phyloP scores from a whole-genome alignment of 2,888 invertebrate genomes.

The Dryobotodes eremita region DNA sequence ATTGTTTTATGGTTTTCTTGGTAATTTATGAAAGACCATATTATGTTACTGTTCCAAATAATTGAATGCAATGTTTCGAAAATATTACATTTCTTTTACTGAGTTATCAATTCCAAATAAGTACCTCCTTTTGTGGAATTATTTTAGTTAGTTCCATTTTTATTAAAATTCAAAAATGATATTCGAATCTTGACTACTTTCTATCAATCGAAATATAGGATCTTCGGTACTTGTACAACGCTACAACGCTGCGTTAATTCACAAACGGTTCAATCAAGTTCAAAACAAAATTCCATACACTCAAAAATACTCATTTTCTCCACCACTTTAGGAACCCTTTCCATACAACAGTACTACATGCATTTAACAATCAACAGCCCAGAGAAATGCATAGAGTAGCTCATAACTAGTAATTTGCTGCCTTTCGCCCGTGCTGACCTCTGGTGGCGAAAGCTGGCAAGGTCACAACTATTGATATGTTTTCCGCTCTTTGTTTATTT shows the following conservation, averaged over 20 bases:
- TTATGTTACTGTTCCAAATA: neutral
- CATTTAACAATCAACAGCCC: conserved; percentile 4
- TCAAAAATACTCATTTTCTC: neutral
- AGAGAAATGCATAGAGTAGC: conserved; percentile 39
- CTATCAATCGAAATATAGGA: neutral
- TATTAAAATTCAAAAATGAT: neutral
- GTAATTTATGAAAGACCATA: neutral
- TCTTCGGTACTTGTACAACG: neutral
- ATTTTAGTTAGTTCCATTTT: neutral
- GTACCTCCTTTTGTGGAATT: neutral
- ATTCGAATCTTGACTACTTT: neutral
- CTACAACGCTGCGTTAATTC: neutral
- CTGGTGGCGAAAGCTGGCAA: conserved; percentile 65
- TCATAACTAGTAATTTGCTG: conserved; percentile 44
- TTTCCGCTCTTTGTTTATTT: conserved; percentile 21
- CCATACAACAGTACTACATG: neutral
- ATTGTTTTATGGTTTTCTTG: conserved; percentile 22
- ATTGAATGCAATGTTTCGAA: neutral
- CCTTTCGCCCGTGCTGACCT: conserved; percentile 64
- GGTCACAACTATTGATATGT: conserved; percentile 54
- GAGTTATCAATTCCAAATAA: neutral
- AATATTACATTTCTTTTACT: neutral
- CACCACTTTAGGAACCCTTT: neutral
- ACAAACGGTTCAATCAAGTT: neutral
- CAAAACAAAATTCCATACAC: no score